phyloP scores from a whole-genome alignment of 30 jellyfish, hydroid and myxozoan genomes.

The Cassiopea xamachana region DNA sequence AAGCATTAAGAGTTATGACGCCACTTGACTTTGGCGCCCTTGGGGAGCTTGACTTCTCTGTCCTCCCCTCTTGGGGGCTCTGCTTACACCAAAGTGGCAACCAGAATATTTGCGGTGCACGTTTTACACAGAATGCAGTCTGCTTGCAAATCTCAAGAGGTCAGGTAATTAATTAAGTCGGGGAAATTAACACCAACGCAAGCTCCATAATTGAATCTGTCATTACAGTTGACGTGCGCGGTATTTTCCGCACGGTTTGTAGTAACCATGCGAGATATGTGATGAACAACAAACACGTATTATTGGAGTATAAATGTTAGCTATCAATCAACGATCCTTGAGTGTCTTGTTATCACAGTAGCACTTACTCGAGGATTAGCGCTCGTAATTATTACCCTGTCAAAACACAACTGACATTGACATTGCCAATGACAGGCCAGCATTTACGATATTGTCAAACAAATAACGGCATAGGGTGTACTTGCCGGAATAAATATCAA shows the following conservation, averaged over 20 bases:
- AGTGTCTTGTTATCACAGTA: slow-evolving; percentile 12
- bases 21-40: too few relatives aligned
- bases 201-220: not conserved
- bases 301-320: slow-evolving; percentile 33
- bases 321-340: slow-evolving; percentile 35
- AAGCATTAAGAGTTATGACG: too few relatives aligned
- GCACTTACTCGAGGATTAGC: not conserved
- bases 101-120: too few relatives aligned
- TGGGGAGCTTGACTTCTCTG: too few relatives aligned
- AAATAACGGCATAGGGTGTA: not conserved
- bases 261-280: slow-evolving; percentile 10
- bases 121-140: too few relatives aligned
- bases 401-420: not conserved
- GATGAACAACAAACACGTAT: slow-evolving; percentile 15
- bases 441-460: not conserved
- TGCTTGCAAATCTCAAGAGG: too few relatives aligned
- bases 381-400: not conserved
- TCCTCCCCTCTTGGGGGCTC: too few relatives aligned
- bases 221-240: not conserved
- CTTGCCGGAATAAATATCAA: not conserved
- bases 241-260: not conserved
- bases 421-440: not conserved
- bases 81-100: too few relatives aligned
- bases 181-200: not conserved
- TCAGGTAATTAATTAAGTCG: too few relatives aligned